Percentiles rank a stretch among this genome's conserved stretches.
Evolutionary conservation across 2,113 vertebrate genomes (phyloP).

Genomic region (Lutjanus erythropterus): DNA sequence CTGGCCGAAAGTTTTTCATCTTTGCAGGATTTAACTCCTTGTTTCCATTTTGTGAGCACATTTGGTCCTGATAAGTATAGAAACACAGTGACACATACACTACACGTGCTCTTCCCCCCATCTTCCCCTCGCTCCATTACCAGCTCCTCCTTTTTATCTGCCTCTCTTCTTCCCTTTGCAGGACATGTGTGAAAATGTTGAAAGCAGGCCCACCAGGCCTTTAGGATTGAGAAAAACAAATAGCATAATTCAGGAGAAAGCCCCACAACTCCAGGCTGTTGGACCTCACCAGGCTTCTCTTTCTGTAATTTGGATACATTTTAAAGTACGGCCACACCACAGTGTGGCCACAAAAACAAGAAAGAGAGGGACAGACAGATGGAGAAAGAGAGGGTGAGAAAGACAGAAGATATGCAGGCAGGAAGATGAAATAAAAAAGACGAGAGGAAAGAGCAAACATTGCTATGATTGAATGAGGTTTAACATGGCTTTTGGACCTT

Average conservation of each 20-base stretch:
- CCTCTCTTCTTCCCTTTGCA: conserved; percentile 61
- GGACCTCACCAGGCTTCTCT: conserved; percentile 31
- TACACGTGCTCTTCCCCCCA: neutral
- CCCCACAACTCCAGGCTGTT: conserved; percentile 63
- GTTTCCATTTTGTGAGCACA: conserved; percentile 5
- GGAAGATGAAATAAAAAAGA: conserved; percentile 2
- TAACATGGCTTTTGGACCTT: conserved; percentile 49
- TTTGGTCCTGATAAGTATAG: conserved; percentile 24
- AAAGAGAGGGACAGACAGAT: conserved; percentile 11
- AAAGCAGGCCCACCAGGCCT: conserved; percentile 76
- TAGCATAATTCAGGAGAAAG: conserved; percentile 83
- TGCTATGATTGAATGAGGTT: conserved; percentile 61
- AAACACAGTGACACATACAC: conserved; percentile 12
- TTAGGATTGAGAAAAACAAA: conserved; percentile 77
- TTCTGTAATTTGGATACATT: conserved; percentile 55
- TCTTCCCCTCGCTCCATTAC: conserved; percentile 21
- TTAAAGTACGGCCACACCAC: conserved; percentile 40
- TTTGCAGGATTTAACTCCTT: conserved; percentile 16
- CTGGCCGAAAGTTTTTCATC: neutral
- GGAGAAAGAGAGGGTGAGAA: conserved; percentile 15
- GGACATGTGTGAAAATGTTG: conserved; percentile 75
- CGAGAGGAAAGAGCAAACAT: conserved; percentile 25
- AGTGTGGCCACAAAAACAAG: conserved; percentile 22
- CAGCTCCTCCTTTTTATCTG: conserved; percentile 33
- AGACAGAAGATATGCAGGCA: conserved; percentile 28